phyloP scores from a whole-genome alignment of 2,888 invertebrate species.

The Temnothorax unifasciatus region DNA sequence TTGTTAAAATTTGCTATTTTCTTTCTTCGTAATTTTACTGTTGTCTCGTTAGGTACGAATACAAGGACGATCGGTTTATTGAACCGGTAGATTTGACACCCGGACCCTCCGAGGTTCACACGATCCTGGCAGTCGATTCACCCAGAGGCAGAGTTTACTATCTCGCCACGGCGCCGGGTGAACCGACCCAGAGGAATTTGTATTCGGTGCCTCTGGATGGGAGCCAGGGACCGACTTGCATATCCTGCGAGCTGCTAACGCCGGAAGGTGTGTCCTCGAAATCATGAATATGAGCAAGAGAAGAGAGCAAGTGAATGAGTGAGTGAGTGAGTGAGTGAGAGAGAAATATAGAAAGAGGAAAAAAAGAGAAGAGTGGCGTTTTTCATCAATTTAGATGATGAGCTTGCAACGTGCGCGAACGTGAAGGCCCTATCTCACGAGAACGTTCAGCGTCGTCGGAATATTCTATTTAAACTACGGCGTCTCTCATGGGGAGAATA shows the following conservation, averaged over 20 bases:
- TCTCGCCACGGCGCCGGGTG: constrained; percentile 88
- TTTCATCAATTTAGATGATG: constrained; percentile 33
- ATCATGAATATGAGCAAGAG: constrained; percentile 21
- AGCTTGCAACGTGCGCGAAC: neutral
- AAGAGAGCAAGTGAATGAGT: neutral
- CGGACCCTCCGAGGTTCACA: constrained; percentile 72
- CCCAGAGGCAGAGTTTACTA: constrained; percentile 89
- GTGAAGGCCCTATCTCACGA: neutral
- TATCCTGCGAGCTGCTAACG: constrained; percentile 90
- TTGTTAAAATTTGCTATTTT: neutral
- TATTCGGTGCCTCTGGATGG: constrained; percentile 88
- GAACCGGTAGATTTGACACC: constrained; percentile 79
- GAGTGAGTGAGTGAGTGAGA: neutral
- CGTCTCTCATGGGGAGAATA: constrained; percentile 5
- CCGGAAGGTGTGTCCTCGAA: constrained; percentile 86
- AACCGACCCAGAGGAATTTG: constrained; percentile 91
- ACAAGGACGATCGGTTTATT: constrained; percentile 58
- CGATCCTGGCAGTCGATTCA: constrained; percentile 71
- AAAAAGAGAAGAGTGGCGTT: neutral
- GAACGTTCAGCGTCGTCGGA: neutral
- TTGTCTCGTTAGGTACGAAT: constrained; percentile 49
- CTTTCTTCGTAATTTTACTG: neutral
- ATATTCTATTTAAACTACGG: constrained; percentile 27
- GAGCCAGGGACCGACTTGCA: constrained; percentile 87
- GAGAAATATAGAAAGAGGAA: no score